These are phyloP conservation scores for Automeris io DNA, from an alignment of 2,888 invertebrate species.

Conservation along the genomic window DNA sequence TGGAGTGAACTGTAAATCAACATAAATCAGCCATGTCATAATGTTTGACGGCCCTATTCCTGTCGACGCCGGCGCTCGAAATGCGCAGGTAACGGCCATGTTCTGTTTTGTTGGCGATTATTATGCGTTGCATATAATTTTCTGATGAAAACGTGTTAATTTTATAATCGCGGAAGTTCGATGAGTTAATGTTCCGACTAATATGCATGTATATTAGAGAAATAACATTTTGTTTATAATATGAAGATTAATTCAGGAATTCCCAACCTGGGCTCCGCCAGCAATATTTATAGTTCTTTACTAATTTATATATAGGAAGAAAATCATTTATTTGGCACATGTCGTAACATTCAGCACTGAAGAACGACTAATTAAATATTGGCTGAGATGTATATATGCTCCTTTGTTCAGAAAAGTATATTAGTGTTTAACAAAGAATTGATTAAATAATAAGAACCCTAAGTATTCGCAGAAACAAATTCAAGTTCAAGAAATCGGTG, in stretches of 20 bases:
- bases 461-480: no score
- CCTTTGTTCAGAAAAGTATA: no score
- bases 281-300: no score
- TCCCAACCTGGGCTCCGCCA: no score
- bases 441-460: no score
- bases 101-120: conserved; percentile 1
- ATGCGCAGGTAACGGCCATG: conserved; percentile 3
- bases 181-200: neutral
- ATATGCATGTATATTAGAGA: neutral
- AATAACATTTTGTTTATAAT: neutral
- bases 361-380: no score
- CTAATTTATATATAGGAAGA: no score
- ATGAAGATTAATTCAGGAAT: neutral
- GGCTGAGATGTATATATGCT: no score
- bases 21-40: conserved; percentile 40
- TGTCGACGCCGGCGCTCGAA: conserved; percentile 4
- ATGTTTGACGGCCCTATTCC: conserved; percentile 28
- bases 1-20: conserved; percentile 8
- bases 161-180: conserved; percentile 1
- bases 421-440: no score
- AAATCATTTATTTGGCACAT: no score
- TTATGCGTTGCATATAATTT: neutral
- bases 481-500: no score
- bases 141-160: conserved; percentile 1
- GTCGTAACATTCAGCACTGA: no score